These are phyloP conservation scores for Parambassis ranga DNA, from an alignment of 2,797 vertebrate genomes.

Conservation along the genomic window DNA sequence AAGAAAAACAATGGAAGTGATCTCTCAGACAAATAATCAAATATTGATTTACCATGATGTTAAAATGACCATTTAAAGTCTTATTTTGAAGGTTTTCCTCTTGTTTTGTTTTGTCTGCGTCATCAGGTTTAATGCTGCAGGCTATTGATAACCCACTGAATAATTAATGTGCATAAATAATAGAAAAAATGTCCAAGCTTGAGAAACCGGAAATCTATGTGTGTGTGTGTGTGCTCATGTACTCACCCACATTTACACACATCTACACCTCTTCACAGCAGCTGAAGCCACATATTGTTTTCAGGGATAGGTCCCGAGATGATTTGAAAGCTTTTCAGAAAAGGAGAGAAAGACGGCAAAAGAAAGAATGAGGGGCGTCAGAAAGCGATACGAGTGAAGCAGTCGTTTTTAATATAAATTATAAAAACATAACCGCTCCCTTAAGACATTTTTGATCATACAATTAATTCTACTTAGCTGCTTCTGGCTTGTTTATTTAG, in stretches of 20 bases:
- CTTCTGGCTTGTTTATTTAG: conserved; percentile 30
- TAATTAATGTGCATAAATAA: conserved; percentile 39
- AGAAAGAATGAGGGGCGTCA: neutral
- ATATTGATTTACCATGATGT: no score
- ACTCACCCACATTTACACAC: neutral
- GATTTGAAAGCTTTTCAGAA: neutral
- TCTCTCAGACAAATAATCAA: no score
- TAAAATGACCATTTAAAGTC: neutral
- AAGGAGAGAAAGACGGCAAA: neutral
- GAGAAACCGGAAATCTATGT: neutral
- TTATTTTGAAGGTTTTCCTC: neutral
- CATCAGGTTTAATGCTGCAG: conserved; percentile 4
- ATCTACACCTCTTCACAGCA: neutral
- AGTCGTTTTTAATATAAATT: neutral
- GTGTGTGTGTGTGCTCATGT: neutral
- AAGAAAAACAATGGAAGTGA: no score
- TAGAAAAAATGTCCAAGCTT: conserved; percentile 4
- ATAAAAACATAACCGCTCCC: neutral
- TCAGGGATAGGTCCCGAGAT: neutral
- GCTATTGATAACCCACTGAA: conserved; percentile 25
- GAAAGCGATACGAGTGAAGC: neutral
- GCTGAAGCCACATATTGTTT: neutral
- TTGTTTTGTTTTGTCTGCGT: conserved; percentile 2
- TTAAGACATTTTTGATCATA: neutral
- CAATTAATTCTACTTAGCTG: conserved; percentile 19